Percentiles rank a stretch among this genome's conserved stretches.
Evolutionary conservation across 2,888 invertebrate genomes (phyloP).

Genomic region (Apamea monoglypha): DNA sequence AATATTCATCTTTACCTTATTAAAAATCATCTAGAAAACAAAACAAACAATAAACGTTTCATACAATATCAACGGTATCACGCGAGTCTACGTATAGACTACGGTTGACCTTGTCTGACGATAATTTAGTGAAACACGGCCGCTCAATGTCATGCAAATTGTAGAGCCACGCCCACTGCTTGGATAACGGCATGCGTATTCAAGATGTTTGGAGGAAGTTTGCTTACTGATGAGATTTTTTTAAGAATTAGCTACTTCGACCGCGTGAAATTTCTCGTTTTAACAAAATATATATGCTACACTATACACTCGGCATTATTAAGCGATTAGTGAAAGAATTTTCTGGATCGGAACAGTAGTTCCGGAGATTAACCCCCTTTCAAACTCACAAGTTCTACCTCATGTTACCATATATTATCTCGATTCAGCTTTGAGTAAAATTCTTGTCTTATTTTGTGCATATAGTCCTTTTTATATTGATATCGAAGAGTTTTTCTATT

Average conservation of each 20-base stretch:
- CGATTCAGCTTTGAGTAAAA: no score
- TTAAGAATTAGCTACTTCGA: neutral
- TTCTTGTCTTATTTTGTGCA: neutral
- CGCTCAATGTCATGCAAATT: conserved; percentile 68
- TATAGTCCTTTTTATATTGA: neutral
- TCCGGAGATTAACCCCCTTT: neutral
- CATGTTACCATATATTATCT: neutral
- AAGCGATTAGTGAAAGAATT: neutral
- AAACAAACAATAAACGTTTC: conserved; percentile 56
- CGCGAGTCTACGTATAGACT: conserved; percentile 34
- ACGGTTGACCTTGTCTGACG: conserved; percentile 62
- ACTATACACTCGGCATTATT: neutral
- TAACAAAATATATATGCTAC: neutral
- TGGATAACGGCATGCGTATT: conserved; percentile 49
- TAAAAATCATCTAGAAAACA: conserved; percentile 12
- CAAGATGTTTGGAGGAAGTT: conserved; percentile 39
- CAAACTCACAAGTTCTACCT: no score
- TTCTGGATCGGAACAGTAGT: neutral
- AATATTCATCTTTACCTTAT: conserved; percentile 12
- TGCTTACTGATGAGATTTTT: conserved; percentile 16
- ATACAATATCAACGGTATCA: conserved; percentile 49
- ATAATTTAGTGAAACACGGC: conserved; percentile 69
- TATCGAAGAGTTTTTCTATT: neutral
- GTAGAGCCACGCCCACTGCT: conserved; percentile 59
- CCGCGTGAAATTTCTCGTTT: neutral